Conservation (phyloP, 1,140 invertebrate species). For the Drosophila chauvacae region DNA sequence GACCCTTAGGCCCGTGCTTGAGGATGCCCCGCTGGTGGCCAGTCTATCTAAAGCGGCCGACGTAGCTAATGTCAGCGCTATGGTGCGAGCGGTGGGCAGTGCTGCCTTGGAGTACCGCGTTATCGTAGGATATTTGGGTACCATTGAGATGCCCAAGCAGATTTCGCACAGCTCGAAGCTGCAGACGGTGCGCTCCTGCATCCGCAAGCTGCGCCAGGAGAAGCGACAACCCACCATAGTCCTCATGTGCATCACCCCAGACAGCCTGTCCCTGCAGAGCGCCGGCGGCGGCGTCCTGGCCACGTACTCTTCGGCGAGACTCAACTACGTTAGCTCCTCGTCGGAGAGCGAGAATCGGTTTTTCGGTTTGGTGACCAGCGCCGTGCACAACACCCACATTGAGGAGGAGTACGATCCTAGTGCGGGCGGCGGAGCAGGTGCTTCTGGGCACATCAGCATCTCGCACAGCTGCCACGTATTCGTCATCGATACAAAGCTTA, state of each 20-base stretch:
- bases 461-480: slow-evolving; percentile 98
- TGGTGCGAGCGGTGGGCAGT: slow-evolving; percentile 82
- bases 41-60: slow-evolving; percentile 54
- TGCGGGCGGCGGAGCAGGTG: slow-evolving; percentile 11
- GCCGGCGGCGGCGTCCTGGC: slow-evolving; percentile 88
- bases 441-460: slow-evolving; percentile 83
- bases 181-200: slow-evolving; percentile 91
- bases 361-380: slow-evolving; percentile 95
- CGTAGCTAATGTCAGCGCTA: slow-evolving; percentile 84
- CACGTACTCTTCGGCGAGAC: slow-evolving; percentile 93
- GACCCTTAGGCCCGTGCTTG: slow-evolving; percentile 65
- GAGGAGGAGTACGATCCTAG: slow-evolving; percentile 74
- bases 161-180: slow-evolving; percentile 90
- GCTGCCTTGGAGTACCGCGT: slow-evolving; percentile 91
- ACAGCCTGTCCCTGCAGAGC: slow-evolving; percentile 91
- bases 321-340: slow-evolving; percentile 95
- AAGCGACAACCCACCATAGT: slow-evolving; percentile 95
- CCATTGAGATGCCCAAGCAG: slow-evolving; percentile 97
- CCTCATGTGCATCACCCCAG: slow-evolving; percentile 92
- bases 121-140: slow-evolving; percentile 96
- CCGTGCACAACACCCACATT: slow-evolving; percentile 85
- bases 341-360: slow-evolving; percentile 95
- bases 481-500: slow-evolving; percentile 93
- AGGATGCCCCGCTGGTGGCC: slow-evolving; percentile 60
- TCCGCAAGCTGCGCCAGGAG: slow-evolving; percentile 94